Conservation (phyloP, 2,888 invertebrate species). For the Mylabris sibirica region DNA sequence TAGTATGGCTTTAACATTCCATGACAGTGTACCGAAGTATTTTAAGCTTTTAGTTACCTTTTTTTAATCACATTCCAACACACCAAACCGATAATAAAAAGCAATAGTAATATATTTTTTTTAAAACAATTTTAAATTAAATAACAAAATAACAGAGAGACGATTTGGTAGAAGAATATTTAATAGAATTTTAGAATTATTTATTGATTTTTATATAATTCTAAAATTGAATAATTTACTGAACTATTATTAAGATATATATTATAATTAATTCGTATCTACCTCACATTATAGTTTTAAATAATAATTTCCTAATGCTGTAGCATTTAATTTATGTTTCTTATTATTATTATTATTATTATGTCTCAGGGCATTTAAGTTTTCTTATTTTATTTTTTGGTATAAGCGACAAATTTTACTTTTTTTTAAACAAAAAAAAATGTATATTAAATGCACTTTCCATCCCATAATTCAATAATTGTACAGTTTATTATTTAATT, state of each 20-base stretch:
- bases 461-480: conserved; percentile 36
- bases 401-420: conserved; percentile 24
- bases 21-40: conserved; percentile 8
- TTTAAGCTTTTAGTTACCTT: neutral
- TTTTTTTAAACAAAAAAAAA: conserved; percentile 16
- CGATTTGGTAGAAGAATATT: neutral
- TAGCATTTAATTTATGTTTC: conserved; percentile 46
- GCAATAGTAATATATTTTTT: conserved; percentile 8
- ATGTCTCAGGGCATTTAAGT: conserved; percentile 55
- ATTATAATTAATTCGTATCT: conserved; percentile 46
- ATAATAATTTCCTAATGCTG: conserved; percentile 51
- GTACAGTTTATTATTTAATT: conserved; percentile 34
- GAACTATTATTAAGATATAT: neutral
- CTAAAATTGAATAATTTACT: conserved; percentile 4
- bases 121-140: neutral
- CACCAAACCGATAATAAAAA: neutral
- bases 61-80: neutral
- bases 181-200: neutral
- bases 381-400: conserved; percentile 22
- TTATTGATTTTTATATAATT: neutral
- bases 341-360: conserved; percentile 20
- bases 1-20: conserved; percentile 2
- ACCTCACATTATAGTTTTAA: conserved; percentile 53
- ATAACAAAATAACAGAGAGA: too few relatives aligned
- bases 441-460: conserved; percentile 36